Evolutionary conservation across 2,888 invertebrate species (phyloP), one percentile per base, ranked within the genome.

Genomic region (Cartodere bifasciata): DNA sequence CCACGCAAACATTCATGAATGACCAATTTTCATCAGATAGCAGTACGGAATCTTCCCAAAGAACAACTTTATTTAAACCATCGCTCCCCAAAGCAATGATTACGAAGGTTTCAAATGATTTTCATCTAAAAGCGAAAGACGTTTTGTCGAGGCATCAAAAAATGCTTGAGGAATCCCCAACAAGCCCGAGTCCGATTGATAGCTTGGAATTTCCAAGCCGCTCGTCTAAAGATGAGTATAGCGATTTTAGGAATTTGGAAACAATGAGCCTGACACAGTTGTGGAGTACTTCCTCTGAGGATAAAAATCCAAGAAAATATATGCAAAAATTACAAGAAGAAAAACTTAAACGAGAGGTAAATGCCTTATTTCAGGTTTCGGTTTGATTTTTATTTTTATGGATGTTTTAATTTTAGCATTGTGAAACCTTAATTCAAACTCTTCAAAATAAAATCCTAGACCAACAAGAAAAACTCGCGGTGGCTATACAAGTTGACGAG

Each of bases 381-480:
- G 20, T 28, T 21, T 31, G 13, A 16, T 22, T 17, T 27, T n/a
- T n/a, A n/a, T n/a, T n/a, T n/a, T n/a, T n/a, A n/a, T n/a, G n/a
- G 13, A 32, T 29, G 25, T 16, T 17, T 31, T 24, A 32, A 35
- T 43, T 47, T 24, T 50, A 81, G 77, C 81, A 81, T 48, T 81
- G 81, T 45, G 86, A 86, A 58, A 67, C 73, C 35, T 63, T 79
- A 44, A 82, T 86, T 29, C 75, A 78, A 46, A 70, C 76, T 29
- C 57, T 85, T 2, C 85, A 86, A 51, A 70, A 70, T 42, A 74
- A 75, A 41, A 58, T 79, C 28, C 58, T 85, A 14, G 83, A 85
- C 42, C 74, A 80, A 43, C 81, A 85, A 52, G 81, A 86, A 52
- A 77, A 77, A 45, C 53, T 86, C 15, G 79, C 84, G 0, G 82